Conservation (phyloP, 2,888 invertebrate species). For the Iphiclides podalirius region DNA sequence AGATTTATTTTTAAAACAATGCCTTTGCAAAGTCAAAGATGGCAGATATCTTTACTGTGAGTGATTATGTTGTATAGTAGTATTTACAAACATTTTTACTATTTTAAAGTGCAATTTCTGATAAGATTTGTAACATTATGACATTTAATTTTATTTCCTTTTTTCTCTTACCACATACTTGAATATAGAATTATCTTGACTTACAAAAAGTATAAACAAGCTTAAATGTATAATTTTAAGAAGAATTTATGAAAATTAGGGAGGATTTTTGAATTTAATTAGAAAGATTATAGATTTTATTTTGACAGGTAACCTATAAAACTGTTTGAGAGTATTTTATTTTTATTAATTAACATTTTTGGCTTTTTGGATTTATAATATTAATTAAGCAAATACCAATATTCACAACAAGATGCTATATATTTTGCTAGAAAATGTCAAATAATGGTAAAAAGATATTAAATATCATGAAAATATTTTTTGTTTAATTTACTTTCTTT, state of each 20-base stretch:
- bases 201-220: constrained; percentile 11
- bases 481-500: no score
- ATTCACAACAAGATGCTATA: no score
- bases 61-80: constrained; percentile 3
- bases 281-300: not conserved
- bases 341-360: not conserved
- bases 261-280: constrained; percentile 10
- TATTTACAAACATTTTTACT: constrained; percentile 15
- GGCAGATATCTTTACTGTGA: constrained; percentile 45
- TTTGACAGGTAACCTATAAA: constrained; percentile 60
- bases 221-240: not conserved
- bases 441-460: no score
- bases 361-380: no score
- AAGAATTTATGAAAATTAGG: constrained; percentile 33
- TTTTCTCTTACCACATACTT: constrained; percentile 24
- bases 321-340: constrained; percentile 9
- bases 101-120: constrained; percentile 26
- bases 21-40: constrained; percentile 61
- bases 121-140: constrained; percentile 36
- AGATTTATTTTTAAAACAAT: constrained; percentile 66
- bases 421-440: no score
- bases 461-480: no score
- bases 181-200: constrained; percentile 11
- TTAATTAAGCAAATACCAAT: no score
- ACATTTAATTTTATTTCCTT: constrained; percentile 27